A percentile compares a stretch with the other conserved stretches of the same genome.
Evolutionary conservation across 1,140 invertebrate genomes (phyloP).

Genomic region (Argopecten irradians): DNA sequence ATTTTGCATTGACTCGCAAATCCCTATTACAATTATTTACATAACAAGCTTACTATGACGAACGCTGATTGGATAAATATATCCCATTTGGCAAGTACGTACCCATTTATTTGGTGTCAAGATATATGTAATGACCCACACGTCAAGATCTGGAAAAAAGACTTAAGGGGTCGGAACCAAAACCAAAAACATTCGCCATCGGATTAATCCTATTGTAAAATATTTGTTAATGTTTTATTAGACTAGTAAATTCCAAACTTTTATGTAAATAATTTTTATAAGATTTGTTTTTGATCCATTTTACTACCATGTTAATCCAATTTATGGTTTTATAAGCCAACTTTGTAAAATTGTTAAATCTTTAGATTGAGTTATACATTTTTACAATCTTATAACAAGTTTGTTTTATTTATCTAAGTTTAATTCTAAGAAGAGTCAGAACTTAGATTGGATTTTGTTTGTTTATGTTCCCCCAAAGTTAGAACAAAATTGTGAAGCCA

Average conservation of each 20-base stretch:
- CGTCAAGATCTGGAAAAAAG: neutral
- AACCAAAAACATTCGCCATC: neutral
- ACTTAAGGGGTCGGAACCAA: neutral
- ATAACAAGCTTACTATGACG: neutral
- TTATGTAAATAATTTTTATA: conserved; percentile 6
- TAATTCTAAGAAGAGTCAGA: neutral
- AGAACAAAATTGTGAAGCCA: neutral
- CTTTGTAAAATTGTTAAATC: neutral
- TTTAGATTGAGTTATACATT: neutral
- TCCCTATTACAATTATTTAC: conserved; percentile 18
- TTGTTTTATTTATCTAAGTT: neutral
- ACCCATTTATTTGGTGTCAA: neutral
- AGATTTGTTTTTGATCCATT: neutral
- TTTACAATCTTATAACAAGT: neutral
- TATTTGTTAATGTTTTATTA: conserved; percentile 4
- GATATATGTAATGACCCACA: neutral
- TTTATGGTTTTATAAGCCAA: conserved; percentile 12
- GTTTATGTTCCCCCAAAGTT: neutral
- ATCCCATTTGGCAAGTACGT: conserved; percentile 14
- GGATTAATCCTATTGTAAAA: neutral
- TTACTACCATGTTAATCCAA: neutral
- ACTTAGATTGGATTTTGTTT: neutral
- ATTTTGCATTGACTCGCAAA: conserved; percentile 13
- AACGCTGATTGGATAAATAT: neutral
- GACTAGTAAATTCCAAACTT: neutral